Percentiles rank a stretch among this genome's conserved stretches.
phyloP scores from a whole-genome alignment of 2,113 vertebrate genomes.

The Thamnophis sirtalis region DNA sequence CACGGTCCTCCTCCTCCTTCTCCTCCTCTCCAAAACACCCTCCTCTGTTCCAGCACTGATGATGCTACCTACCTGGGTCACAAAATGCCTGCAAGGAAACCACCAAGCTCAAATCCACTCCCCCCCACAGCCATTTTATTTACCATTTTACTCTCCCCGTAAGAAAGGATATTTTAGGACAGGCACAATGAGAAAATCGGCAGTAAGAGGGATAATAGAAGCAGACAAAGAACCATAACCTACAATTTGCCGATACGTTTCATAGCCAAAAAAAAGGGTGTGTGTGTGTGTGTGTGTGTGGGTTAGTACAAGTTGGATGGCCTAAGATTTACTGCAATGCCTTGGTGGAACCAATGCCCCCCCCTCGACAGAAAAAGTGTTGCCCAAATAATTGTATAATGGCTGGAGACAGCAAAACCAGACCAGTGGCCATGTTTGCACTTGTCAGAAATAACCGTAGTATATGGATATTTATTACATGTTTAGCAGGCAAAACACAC shows the following conservation, averaged over 20 bases:
- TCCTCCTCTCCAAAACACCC: too few relatives aligned
- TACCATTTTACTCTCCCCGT: neutral
- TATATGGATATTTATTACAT: neutral
- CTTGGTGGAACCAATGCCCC: too few relatives aligned
- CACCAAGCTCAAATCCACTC: neutral
- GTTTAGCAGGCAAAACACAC: neutral
- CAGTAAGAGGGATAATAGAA: neutral
- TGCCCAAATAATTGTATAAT: neutral
- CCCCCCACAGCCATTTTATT: neutral
- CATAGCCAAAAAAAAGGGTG: neutral
- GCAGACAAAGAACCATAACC: neutral
- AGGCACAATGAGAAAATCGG: neutral
- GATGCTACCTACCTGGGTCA: neutral
- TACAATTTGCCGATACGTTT: neutral
- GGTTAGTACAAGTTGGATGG: neutral
- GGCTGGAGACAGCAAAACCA: neutral
- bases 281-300: too few relatives aligned
- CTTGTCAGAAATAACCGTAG: neutral
- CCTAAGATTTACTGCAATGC: neutral
- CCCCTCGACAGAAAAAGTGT: neutral
- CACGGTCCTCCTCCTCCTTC: neutral
- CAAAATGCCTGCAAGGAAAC: neutral
- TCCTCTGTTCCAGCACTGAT: neutral
- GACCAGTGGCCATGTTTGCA: neutral
- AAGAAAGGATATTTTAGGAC: neutral